Base-by-base conservation (phyloP, 2,113 vertebrate genomes). In the Podarcis cretensis region DNA sequence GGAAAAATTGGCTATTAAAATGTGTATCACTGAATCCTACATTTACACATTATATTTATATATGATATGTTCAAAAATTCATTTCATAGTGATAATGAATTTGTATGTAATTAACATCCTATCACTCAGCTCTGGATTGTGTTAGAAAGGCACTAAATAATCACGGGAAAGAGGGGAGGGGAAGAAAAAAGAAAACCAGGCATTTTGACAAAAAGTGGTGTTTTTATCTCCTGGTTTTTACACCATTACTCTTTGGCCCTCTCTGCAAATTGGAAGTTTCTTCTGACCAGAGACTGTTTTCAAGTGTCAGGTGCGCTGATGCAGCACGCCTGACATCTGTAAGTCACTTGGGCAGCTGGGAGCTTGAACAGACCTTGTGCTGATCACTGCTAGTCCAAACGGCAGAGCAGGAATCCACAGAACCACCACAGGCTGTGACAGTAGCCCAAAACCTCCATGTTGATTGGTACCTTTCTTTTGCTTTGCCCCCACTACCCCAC, bases 31-130 rank as follows among this genome's bases (percentile, higher is more conserved):
- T 94, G 92, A 92, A 92, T 92, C 90, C 85, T 92, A 88, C 89
- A 95, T 95, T 95, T 94, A 68, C 95, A 96, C 93, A 81, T 96
- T 90, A 73, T 90, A 85, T 91, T 93, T 92, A 91, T 84, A 89
- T 94, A 90, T 92, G 83, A 93, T 92, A 89, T 87, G 40, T 93
- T 93, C 91, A 91, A 71, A 92, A 94, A 91, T 95, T 92, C 94
- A 96, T 96, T 95, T 95, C 92, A 85, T 85, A 88, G 93, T 94
- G 95, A 94, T 95, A 95, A 96, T 96, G 93, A 95, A 93, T 91
- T 90, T 92, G 89, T 94, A 80, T 84, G 8, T 94, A 95, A 96
- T 93, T 95, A 95, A 76, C 85, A 91, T 87, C 27, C 30, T 91
- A 81, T 93, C 5, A 81, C 75, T 93, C 92, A 90, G 90, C 85